A percentile compares a stretch with the other conserved stretches of the same genome.
Conservation (phyloP, 2,888 invertebrate species). For the Apodemia hepburni region DNA sequence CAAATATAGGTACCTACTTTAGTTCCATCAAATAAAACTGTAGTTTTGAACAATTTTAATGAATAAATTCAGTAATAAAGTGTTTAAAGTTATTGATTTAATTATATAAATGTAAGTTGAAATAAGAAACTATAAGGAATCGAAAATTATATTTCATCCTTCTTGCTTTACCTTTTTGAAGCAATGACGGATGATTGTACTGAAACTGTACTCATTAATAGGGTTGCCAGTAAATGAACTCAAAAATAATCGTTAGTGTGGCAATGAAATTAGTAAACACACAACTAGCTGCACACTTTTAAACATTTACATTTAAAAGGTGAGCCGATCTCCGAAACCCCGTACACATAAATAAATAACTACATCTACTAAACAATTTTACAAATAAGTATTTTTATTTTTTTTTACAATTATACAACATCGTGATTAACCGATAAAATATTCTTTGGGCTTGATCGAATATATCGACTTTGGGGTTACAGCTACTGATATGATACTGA, state of each 20-base stretch:
- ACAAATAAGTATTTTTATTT: slow-evolving; percentile 72
- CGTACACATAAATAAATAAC: slow-evolving; percentile 68
- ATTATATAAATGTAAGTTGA: no score
- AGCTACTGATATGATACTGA: slow-evolving; percentile 20
- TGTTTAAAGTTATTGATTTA: no score
- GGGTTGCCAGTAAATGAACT: slow-evolving; percentile 3
- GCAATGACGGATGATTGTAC: slow-evolving; percentile 24
- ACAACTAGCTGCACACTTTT: slow-evolving; percentile 61
- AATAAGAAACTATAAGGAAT: no score
- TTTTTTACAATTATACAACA: slow-evolving; percentile 74
- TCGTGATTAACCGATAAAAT: slow-evolving; percentile 64
- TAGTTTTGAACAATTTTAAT: no score
- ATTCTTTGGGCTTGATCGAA: slow-evolving; percentile 63
- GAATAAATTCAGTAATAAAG: no score
- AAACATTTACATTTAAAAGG: slow-evolving; percentile 72
- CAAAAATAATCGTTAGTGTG: slow-evolving; percentile 27
- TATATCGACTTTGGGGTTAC: slow-evolving; percentile 66
- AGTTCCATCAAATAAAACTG: background rate
- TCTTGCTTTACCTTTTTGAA: background rate
- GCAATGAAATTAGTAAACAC: slow-evolving; percentile 33
- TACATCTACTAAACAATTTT: slow-evolving; percentile 69
- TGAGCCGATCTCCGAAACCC: slow-evolving; percentile 54
- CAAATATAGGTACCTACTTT: background rate
- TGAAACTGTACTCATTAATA: background rate
- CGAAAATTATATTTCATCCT: background rate